Base-by-base conservation (phyloP, 2,797 vertebrate species). In the Scolopax bukidnonensis region DNA sequence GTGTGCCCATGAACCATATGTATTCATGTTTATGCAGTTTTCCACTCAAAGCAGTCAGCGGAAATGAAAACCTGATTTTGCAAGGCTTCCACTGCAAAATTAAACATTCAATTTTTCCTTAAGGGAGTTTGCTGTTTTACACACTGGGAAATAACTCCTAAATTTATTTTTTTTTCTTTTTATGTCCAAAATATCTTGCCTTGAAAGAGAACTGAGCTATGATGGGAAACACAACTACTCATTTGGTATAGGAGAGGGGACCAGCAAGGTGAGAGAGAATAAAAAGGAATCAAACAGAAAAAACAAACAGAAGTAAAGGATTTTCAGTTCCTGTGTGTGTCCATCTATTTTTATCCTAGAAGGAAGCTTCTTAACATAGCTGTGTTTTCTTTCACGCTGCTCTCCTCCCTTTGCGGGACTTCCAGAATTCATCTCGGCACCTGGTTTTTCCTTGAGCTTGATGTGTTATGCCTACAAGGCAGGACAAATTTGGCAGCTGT, bases 51-150 rank as follows among this genome's bases (percentile, higher is more conserved):
- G 71, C 77, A 51, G 54, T 74, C 50, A 17, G 56, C 7, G 71
- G 80, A 92, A 96, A 92, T 67, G 40, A 92, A 90, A 96, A 95
- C 81, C 77, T 79, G 69, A 51, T 87, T 95, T 89, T 94, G 65
- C 75, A 84, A 93, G 74, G 15, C 87, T 91, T 88, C 82, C 69
- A 28, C 4, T 7, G 47, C 48, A 57, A 87, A 71, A 90, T 81
- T n/a, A 84, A 94, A 90, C 25, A 47, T 53, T 76, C 33, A 16
- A 1, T 14, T 94, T 85, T 94, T 90, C 90, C 77, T 83, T 28
- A 23, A 68, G 69, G 45, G 61, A 90, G 20, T 75, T 80, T 54
- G 13, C 32, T 41, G 30, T 1, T 68, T 79, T 82, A 41, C 69
- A 48, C 38, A 16, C 28, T 47, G 54, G 41, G 54, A 82, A 92